phyloP scores from a whole-genome alignment of 2,797 vertebrate species.

The Esox lucius region DNA sequence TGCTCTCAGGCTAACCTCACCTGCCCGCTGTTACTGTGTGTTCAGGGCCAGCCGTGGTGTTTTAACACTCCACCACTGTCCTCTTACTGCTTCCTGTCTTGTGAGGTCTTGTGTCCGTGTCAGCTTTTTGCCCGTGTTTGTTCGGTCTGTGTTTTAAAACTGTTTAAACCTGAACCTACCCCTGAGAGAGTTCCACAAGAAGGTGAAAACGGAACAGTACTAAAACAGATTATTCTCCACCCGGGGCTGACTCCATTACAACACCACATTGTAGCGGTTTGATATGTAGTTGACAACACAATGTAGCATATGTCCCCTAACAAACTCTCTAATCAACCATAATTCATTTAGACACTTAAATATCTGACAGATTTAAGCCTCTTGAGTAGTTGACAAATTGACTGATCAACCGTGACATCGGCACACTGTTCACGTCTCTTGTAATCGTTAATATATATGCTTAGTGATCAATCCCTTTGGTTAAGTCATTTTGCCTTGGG shows the following conservation, averaged over 20 bases:
- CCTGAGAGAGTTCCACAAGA: constrained; percentile 82
- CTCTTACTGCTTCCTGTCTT: constrained; percentile 59
- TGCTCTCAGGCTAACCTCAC: constrained; percentile 68
- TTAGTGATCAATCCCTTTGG: background rate
- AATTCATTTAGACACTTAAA: constrained; percentile 4
- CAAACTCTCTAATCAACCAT: background rate
- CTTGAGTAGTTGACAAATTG: background rate
- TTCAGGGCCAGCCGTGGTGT: constrained; percentile 50
- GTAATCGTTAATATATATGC: background rate
- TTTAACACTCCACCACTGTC: constrained; percentile 11
- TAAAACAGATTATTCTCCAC: background rate
- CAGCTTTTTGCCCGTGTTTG: constrained; percentile 60
- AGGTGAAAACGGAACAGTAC: constrained; percentile 48
- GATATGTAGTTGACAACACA: background rate
- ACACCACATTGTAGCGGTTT: background rate
- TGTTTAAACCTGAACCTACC: constrained; percentile 72
- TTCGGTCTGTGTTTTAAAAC: constrained; percentile 78
- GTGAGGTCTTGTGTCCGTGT: constrained; percentile 72
- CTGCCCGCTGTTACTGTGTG: constrained; percentile 68
- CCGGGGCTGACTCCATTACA: background rate
- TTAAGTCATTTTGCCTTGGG: background rate
- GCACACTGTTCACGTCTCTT: background rate
- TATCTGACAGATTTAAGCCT: background rate
- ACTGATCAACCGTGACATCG: background rate
- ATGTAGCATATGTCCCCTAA: background rate